Percentiles rank a stretch among this genome's conserved stretches.
Evolutionary conservation across 2,888 invertebrate species (phyloP).

Genomic region (Scaptomyza reducta): DNA sequence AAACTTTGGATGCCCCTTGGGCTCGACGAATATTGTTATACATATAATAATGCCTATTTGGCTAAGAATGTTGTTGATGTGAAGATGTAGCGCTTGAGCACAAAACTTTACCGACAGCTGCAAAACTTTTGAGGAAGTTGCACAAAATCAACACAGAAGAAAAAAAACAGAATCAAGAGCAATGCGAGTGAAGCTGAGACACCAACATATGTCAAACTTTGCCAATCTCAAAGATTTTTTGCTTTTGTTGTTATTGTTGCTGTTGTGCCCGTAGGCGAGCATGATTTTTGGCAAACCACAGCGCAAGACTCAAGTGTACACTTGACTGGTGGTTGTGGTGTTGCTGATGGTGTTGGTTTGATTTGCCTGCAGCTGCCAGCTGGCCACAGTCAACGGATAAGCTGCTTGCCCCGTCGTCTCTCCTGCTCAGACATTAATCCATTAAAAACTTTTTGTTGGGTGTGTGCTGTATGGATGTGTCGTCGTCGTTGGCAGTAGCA

Average conservation of each 20-base stretch:
- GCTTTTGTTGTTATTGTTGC: neutral
- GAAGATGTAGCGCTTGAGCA: conserved; percentile 22
- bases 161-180: conserved; percentile 10
- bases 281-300: conserved; percentile 63
- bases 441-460: conserved; percentile 63
- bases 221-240: conserved; percentile 64
- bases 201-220: conserved; percentile 73
- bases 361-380: conserved; percentile 42
- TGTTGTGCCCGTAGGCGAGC: conserved; percentile 22
- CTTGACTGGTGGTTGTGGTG: conserved; percentile 32
- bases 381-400: conserved; percentile 38
- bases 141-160: conserved; percentile 44
- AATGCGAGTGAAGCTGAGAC: conserved; percentile 10
- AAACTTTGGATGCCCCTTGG: conserved; percentile 36
- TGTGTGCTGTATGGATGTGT: conserved; percentile 21
- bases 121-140: conserved; percentile 60
- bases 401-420: conserved; percentile 14
- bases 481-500: conserved; percentile 28
- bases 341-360: conserved; percentile 8
- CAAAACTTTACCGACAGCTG: conserved; percentile 56
- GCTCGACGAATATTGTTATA: conserved; percentile 15
- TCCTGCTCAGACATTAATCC: conserved; percentile 54
- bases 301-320: conserved; percentile 26
- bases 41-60: conserved; percentile 46
- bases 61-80: conserved; percentile 14